Evolutionary conservation across 2,113 vertebrate species (phyloP), one percentile per base, ranked within the genome.

Genomic region (Hymenochirus boettgeri): DNA sequence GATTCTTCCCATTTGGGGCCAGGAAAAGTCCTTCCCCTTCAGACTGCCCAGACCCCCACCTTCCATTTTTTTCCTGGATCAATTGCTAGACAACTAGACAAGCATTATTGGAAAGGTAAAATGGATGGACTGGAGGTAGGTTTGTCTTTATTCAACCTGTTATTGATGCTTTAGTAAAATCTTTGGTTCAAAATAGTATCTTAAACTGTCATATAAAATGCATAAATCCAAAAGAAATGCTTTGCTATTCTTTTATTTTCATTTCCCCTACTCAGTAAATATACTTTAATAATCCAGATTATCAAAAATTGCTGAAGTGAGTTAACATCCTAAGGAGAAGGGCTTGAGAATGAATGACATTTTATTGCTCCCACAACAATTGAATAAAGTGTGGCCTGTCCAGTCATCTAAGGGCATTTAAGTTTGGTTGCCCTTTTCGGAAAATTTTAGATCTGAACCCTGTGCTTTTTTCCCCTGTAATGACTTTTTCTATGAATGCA

Each of bases 391-490:
- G 66, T 70, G 65, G 69, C 66, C 70, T 75, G 50, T 78, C 78
- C 74, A 74, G 77, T 80, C n/a, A 72, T 76, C 62, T 48, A 55
- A 76, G 61, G 57, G 70, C 67, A 73, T 83, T 79, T 70, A 76
- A 76, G 83, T 82, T 81, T 72, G 73, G 81, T 78, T 80, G 81
- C 64, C 78, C 80, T 83, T 82, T 79, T 81, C 74, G 78, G 24
- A 84, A 75, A 73, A 72, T 76, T 69, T 59, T 80, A 78, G 75
- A 80, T 76, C 71, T 75, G 73, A 62, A 70, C 81, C 58, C 73
- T 60, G 57, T 60, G 11, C 63, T 31, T 18, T 69, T 56, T 69
- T 69, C 57, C 53, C 60, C 7, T 53, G 35, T 86, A 83, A 85
- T 78, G 78, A 77, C 58, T 78, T 83, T 81, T 78, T 72, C 81